Evolutionary conservation across 2,797 vertebrate species (phyloP).

Genomic region (Phoeniculus purpureus): DNA sequence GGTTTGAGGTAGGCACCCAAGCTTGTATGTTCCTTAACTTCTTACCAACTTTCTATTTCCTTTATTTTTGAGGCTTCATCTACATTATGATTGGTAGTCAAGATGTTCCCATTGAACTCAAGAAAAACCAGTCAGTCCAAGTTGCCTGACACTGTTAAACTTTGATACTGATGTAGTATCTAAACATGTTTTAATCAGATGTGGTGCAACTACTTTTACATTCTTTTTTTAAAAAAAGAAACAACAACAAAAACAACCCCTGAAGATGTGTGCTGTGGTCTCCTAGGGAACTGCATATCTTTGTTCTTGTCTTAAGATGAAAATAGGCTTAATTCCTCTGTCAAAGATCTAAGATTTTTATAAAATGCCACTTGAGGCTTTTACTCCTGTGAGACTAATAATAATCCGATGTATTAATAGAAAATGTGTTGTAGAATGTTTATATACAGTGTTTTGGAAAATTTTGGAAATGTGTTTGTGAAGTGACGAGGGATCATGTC

Average conservation of each 20-base stretch:
- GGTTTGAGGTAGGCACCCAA: background rate
- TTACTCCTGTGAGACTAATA: background rate
- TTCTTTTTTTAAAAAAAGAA: background rate
- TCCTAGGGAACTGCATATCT: background rate
- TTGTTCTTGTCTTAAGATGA: background rate
- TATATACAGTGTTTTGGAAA: background rate
- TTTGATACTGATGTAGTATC: background rate
- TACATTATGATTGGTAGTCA: background rate
- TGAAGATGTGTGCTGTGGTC: background rate
- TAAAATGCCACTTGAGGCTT: slow-evolving; percentile 1
- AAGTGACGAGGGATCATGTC: background rate
- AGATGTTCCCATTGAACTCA: background rate
- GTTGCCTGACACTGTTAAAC: background rate
- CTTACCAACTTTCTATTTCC: background rate
- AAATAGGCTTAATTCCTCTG: background rate
- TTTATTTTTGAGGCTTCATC: background rate
- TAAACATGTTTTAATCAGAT: background rate
- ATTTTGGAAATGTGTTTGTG: background rate
- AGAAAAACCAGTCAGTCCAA: background rate
- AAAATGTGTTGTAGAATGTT: background rate
- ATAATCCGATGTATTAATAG: background rate
- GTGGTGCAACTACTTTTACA: background rate
- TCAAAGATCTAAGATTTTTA: background rate
- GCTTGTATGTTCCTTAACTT: background rate
- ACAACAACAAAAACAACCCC: background rate